Percentiles rank a stretch among this genome's conserved stretches.
These are phyloP conservation scores for Pao palembangensis DNA, from an alignment of 2,113 vertebrate species.

Conservation along the genomic window DNA sequence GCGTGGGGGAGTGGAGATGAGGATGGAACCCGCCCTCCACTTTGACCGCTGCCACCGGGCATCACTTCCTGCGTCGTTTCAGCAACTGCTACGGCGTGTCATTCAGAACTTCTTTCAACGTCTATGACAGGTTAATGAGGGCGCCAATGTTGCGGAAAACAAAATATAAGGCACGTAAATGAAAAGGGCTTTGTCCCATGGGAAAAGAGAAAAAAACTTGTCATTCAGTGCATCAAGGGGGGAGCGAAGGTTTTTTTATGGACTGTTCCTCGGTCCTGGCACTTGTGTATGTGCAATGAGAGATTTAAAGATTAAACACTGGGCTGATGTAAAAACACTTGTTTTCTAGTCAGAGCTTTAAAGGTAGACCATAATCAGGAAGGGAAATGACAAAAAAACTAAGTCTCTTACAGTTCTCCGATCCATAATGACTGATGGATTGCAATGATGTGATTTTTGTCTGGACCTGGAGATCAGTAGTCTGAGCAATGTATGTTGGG, in stretches of 20 bases:
- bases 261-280: slow-evolving; percentile 12
- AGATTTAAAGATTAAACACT: slow-evolving; percentile 29
- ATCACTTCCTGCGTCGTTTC: slow-evolving; percentile 56
- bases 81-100: background rate
- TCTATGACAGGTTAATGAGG: background rate
- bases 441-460: slow-evolving; percentile 1
- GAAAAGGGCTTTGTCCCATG: slow-evolving; percentile 1
- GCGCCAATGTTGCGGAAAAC: background rate
- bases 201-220: background rate
- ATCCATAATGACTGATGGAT: background rate
- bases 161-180: background rate
- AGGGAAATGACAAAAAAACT: background rate
- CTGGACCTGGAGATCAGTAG: background rate
- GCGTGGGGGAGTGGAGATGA: slow-evolving; percentile 71
- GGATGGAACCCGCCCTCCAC: slow-evolving; percentile 71
- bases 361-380: slow-evolving; percentile 27
- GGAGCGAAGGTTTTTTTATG: slow-evolving; percentile 4
- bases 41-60: slow-evolving; percentile 72
- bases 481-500: background rate
- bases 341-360: slow-evolving; percentile 24
- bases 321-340: slow-evolving; percentile 14
- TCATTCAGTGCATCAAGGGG: background rate
- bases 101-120: slow-evolving; percentile 16
- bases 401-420: no score
- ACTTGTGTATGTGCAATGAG: background rate